Evolutionary conservation across 37 sponge, comb jelly and placozoan genomes (phyloP), one percentile per base, ranked within the genome.

Genomic region (Lycopodina hypogea): DNA sequence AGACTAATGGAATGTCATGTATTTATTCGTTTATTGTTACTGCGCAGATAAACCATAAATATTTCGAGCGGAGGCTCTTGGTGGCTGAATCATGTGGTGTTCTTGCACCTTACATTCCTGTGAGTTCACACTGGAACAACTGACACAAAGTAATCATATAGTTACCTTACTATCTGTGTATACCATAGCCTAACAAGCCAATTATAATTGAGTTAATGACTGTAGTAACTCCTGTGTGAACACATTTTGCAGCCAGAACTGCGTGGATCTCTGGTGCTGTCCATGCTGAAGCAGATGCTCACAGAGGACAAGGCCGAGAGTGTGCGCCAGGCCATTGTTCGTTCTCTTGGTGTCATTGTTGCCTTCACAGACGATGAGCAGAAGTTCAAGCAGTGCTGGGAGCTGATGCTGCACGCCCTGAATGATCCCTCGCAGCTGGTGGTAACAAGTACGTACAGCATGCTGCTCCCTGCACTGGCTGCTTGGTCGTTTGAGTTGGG

Each of bases 31-130:
- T 36, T 37, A 45, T 42, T 42, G 35, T 4, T 12, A 23, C 26
- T 22, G 1, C 79, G 1, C 79, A 88, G 79, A 84, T 94, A 42
- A 62, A 68, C 42, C 78, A 94, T 80, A 91, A 91, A 73, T 75
- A 78, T 62, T 72, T 55, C 50, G 92, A 91, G 81, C 81, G 89
- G 60, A 65, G 95, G n/a, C 76, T 94, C 22, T 80, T 94, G 33
- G 95, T 91, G 32, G 92, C 89, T 24, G 95, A 94, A 78, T 81
- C 84, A 18, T 94, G 95, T 84, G 95, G 92, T 14, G 78, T 76
- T 3, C 84, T 94, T 22, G 83, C 89, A 29, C 89, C 95, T 29
- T 84, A 94, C 78, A 75, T 91, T 9, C 86, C 92, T 3, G 95
- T 94, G 30, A 80, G 79, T 69, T 35, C 21, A 34, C n/a, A n/a